A percentile compares a stretch with the other conserved stretches of the same genome.
Evolutionary conservation across 2,797 vertebrate genomes (phyloP).

Genomic region (Cyclura pinguis): DNA sequence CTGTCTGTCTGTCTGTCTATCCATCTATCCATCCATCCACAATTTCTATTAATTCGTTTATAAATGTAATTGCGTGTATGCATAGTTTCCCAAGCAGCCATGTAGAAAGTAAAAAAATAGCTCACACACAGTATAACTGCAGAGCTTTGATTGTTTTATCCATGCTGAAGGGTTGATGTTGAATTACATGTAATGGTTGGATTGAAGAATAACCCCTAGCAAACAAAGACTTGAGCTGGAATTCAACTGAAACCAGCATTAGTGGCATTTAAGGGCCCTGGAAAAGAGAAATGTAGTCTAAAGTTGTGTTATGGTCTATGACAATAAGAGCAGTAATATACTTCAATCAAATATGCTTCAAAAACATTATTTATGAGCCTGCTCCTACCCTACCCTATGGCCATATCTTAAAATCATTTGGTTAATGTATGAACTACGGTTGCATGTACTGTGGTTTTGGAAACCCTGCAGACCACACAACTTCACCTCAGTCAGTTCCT

Average conservation of each 20-base stretch:
- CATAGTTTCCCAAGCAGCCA: conserved; percentile 40
- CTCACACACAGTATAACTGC: background rate
- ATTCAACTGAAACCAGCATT: conserved; percentile 62
- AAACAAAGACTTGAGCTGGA: conserved; percentile 65
- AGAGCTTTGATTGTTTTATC: conserved; percentile 54
- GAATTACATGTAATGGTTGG: conserved; percentile 54
- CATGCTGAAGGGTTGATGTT: conserved; percentile 58
- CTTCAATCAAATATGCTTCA: conserved; percentile 56
- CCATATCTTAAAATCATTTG: conserved; percentile 28
- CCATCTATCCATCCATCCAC: no score
- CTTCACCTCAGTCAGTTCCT: conserved; percentile 40
- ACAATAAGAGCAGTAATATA: conserved; percentile 34
- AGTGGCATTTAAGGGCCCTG: conserved; percentile 64
- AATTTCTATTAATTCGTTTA: background rate
- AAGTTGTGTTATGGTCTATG: conserved; percentile 61
- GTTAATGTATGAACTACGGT: conserved; percentile 25
- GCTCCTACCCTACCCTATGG: no score
- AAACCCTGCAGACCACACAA: background rate
- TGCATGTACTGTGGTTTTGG: conserved; percentile 30
- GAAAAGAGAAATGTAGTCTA: conserved; percentile 51
- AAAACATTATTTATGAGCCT: conserved; percentile 16
- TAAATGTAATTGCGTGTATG: background rate
- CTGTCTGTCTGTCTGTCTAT: no score
- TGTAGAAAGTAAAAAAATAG: conserved; percentile 16
- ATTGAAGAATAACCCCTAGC: conserved; percentile 67